These are phyloP conservation scores for Tricholaema leucomelas DNA, from an alignment of 2,113 vertebrate species.

Conservation along the genomic window DNA sequence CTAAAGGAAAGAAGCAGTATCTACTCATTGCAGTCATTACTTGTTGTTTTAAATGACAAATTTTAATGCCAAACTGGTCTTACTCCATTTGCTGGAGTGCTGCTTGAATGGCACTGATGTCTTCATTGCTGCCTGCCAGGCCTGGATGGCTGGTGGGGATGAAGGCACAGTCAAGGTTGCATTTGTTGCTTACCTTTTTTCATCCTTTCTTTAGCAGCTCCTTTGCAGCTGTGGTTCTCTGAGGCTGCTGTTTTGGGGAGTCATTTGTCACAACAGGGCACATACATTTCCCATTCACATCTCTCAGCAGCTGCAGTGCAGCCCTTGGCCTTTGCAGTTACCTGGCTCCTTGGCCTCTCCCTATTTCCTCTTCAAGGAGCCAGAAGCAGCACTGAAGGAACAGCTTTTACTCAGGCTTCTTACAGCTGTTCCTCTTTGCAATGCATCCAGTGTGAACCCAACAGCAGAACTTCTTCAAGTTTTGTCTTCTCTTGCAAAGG, in stretches of 20 bases:
- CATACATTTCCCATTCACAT: rapidly evolving
- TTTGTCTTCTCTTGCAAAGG: neutral
- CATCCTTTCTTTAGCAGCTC: neutral
- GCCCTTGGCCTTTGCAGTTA: neutral
- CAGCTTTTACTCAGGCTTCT: neutral
- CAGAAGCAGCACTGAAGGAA: neutral
- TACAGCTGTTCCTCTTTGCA: neutral
- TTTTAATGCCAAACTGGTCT: neutral
- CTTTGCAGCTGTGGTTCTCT: neutral
- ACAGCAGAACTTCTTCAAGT: neutral
- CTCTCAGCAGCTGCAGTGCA: neutral
- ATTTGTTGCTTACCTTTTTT: neutral
- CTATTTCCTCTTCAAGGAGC: neutral
- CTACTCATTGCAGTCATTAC: neutral
- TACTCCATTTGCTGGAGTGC: neutral
- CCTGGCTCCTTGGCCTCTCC: neutral
- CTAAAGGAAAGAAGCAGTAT: neutral
- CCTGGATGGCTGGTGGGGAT: neutral
- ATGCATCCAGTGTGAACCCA: neutral
- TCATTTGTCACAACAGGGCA: neutral
- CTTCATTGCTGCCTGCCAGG: neutral
- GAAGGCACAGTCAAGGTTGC: neutral
- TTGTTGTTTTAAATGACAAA: neutral
- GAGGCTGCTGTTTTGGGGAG: neutral
- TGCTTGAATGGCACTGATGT: neutral